phyloP scores from a whole-genome alignment of 2,113 vertebrate species.

The Diphyllodes magnificus region DNA sequence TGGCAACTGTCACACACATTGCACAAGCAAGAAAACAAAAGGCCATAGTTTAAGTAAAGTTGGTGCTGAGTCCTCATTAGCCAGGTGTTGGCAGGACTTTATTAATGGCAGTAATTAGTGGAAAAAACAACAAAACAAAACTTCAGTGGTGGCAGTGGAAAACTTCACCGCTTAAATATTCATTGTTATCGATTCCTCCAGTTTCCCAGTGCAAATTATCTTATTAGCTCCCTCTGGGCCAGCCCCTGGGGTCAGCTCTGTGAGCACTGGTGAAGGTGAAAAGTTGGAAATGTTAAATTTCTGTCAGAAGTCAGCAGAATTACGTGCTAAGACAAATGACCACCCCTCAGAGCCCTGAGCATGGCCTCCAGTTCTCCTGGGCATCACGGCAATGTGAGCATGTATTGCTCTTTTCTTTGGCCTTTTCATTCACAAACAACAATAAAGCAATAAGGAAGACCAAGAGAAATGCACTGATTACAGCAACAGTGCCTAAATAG shows the following conservation, averaged over 20 bases:
- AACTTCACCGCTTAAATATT: slow-evolving; percentile 44
- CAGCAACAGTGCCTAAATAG: neutral
- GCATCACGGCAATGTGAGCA: neutral
- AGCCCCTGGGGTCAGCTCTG: neutral
- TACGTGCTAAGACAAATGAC: neutral
- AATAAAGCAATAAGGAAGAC: neutral
- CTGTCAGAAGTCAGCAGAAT: neutral
- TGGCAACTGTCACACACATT: neutral
- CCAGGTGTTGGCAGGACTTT: slow-evolving; percentile 49
- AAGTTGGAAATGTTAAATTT: neutral
- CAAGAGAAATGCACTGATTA: neutral
- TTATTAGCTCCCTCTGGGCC: neutral
- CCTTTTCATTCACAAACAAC: neutral
- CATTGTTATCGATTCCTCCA: slow-evolving; percentile 25
- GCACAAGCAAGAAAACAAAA: slow-evolving; percentile 21
- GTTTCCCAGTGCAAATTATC: neutral
- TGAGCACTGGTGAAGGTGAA: neutral
- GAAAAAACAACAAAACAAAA: neutral
- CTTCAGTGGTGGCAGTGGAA: slow-evolving; percentile 1
- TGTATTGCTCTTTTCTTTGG: neutral
- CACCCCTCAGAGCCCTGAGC: neutral
- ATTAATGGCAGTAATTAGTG: slow-evolving; percentile 62
- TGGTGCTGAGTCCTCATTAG: slow-evolving; percentile 47
- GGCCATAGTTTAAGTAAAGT: slow-evolving; percentile 38
- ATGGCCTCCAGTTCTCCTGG: neutral